These are phyloP conservation scores for Trachops cirrhosus DNA, from an alignment of 2,797 vertebrate species.

Conservation along the genomic window DNA sequence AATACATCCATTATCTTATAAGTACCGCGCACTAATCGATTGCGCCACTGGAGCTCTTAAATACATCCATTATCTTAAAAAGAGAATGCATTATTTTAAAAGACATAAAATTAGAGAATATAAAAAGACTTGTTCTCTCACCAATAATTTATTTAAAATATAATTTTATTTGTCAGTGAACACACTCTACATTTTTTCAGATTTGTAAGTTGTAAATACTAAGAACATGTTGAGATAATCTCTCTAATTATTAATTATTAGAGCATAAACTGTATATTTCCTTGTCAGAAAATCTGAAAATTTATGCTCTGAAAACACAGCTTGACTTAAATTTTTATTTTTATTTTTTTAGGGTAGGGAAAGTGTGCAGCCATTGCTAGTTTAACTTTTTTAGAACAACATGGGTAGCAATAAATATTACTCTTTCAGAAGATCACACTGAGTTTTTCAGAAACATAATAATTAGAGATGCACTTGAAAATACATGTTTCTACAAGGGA, in stretches of 20 bases:
- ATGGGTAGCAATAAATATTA: not conserved
- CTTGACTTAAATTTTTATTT: constrained; percentile 16
- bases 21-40: too few species aligned
- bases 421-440: not conserved
- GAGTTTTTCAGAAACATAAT: not conserved
- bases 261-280: not conserved
- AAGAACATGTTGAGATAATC: not conserved
- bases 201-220: not conserved
- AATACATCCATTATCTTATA: not conserved
- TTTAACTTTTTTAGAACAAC: constrained; percentile 5
- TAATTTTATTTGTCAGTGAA: not conserved
- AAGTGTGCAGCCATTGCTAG: not conserved
- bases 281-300: not conserved
- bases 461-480: not conserved
- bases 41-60: too few species aligned
- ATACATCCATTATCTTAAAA: not conserved
- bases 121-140: not conserved
- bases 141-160: not conserved
- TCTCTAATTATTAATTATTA: constrained; percentile 4
- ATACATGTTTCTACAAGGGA: not conserved
- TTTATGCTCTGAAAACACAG: not conserved
- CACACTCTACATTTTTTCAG: not conserved
- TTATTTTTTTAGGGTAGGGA: not conserved
- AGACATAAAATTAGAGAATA: not conserved
- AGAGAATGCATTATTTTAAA: not conserved